phyloP scores from a whole-genome alignment of 2,888 invertebrate species.

The Drosophila testacea region DNA sequence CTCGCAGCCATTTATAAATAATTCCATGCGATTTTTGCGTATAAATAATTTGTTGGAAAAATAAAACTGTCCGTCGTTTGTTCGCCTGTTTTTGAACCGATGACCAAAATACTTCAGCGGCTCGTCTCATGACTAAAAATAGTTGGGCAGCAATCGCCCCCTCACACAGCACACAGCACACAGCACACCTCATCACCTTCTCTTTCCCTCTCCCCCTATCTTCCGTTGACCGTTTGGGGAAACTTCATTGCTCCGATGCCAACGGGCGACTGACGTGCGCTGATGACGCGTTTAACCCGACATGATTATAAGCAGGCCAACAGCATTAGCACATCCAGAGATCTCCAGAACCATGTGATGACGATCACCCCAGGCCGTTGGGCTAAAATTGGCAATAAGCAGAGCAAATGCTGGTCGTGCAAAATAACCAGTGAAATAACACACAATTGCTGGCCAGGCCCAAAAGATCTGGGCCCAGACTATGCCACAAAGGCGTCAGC shows the following conservation, averaged over 20 bases:
- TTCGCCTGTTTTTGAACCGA: slow-evolving; percentile 54
- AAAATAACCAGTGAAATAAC: slow-evolving; percentile 29
- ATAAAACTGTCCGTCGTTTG: slow-evolving; percentile 62
- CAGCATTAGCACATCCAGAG: slow-evolving; percentile 34
- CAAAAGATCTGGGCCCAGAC: slow-evolving; percentile 56
- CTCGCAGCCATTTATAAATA: slow-evolving; percentile 73
- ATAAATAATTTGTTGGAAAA: slow-evolving; percentile 75
- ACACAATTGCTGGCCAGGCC: slow-evolving; percentile 41
- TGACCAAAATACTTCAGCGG: slow-evolving; percentile 77
- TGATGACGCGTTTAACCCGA: slow-evolving; percentile 68
- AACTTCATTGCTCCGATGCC: slow-evolving; percentile 6
- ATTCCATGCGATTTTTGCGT: slow-evolving; percentile 69
- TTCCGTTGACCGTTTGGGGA: background rate
- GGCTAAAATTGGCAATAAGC: slow-evolving; percentile 55
- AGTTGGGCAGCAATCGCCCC: slow-evolving; percentile 49
- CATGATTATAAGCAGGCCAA: slow-evolving; percentile 63
- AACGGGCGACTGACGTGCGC: slow-evolving; percentile 69
- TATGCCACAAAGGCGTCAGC: slow-evolving; percentile 66
- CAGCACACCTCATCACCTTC: slow-evolving; percentile 15
- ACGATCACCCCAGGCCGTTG: slow-evolving; percentile 48
- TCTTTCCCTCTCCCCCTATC: background rate
- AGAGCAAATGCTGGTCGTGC: slow-evolving; percentile 31
- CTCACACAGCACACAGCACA: slow-evolving; percentile 13
- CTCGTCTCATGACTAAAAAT: slow-evolving; percentile 76
- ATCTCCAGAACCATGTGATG: slow-evolving; percentile 63